Evolutionary conservation across 2,113 vertebrate species (phyloP), one percentile per base, ranked within the genome.

Genomic region (Dicerorhinus sumatrensis): DNA sequence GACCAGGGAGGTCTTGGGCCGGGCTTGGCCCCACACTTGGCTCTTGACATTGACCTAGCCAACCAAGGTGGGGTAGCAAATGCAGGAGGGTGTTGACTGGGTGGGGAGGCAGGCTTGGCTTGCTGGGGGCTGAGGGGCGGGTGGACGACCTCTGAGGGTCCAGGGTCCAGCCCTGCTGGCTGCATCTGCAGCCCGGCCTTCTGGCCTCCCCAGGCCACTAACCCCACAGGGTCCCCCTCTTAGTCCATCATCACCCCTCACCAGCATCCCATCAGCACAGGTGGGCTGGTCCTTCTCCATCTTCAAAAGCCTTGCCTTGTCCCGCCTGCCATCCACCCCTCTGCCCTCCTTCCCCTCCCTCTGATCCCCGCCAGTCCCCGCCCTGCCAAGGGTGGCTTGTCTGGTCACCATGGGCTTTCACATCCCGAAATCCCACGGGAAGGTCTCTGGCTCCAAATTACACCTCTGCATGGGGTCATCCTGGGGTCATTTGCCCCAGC

Each of bases 51-150:
- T 17, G 36, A 16, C 27, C 14, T 20, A 20, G 67, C 18, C n/a
- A 4, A 2, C 0, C 6, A 13, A 76, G 42, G 31, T 39, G 18
- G 42, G 70, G 16, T 2, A 3, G 5, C 2, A 42, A 16, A 42
- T 17, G 29, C 16, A 39, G 56, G 11, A 46, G 9, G 46, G 20
- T 10, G 23, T 2, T 23, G 70, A 12, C 46, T 12, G 58, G 13
- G 20, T 14, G 25, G 5, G 12, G 18, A 23, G 29, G n/a, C 6
- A 18, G 76, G 63, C 8, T 13, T 2, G 25, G 42, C 33, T 23
- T 4, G 33, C 20, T 29, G 17, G 39, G 14, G 25, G 46, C 58
- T 10, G 23, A 60, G 65, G 75, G 27, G 25, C 36, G 8, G 46
- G 13, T 3, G 5, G 25, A 9, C 5, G 20, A 33, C 21, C 23